phyloP scores from a whole-genome alignment of 2,888 invertebrate genomes.

The Polyommatus iphigenia region DNA sequence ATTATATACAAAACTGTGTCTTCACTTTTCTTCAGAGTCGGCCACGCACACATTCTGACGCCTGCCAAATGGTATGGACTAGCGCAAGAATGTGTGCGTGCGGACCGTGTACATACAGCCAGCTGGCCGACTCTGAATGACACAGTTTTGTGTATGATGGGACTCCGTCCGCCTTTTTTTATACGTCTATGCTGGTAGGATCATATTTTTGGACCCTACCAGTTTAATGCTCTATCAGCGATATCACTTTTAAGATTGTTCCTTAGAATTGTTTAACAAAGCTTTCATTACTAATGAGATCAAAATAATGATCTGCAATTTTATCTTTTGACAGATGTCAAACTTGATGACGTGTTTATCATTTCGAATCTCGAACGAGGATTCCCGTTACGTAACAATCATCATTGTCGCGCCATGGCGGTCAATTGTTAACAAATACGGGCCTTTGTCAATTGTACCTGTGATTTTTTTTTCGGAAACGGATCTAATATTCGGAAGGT shows the following conservation, averaged over 20 bases:
- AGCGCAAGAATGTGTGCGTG: too few species aligned
- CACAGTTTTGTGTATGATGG: too few species aligned
- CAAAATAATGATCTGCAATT: not conserved
- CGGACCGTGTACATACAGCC: too few species aligned
- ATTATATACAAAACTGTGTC: too few species aligned
- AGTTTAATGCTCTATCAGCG: not conserved
- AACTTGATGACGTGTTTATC: conserved; percentile 38
- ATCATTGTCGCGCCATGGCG: conserved; percentile 36
- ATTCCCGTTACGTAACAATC: conserved; percentile 40
- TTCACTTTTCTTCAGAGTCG: too few species aligned
- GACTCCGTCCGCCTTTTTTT: too few species aligned
- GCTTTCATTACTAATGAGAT: not conserved
- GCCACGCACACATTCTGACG: too few species aligned
- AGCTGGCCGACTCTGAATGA: too few species aligned
- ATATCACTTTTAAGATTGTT: not conserved
- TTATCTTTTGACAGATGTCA: conserved; percentile 36
- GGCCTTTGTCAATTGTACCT: conserved; percentile 61
- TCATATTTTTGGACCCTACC: not conserved
- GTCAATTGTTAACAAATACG: conserved; percentile 54
- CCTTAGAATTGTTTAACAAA: not conserved
- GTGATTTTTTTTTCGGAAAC: conserved; percentile 70
- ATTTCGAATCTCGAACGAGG: conserved; percentile 34
- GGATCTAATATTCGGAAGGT: conserved; percentile 63
- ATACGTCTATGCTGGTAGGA: not conserved
- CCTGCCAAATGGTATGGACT: too few species aligned